Conservation (phyloP, 2,888 invertebrate genomes). For the Antheraea yamamai region DNA sequence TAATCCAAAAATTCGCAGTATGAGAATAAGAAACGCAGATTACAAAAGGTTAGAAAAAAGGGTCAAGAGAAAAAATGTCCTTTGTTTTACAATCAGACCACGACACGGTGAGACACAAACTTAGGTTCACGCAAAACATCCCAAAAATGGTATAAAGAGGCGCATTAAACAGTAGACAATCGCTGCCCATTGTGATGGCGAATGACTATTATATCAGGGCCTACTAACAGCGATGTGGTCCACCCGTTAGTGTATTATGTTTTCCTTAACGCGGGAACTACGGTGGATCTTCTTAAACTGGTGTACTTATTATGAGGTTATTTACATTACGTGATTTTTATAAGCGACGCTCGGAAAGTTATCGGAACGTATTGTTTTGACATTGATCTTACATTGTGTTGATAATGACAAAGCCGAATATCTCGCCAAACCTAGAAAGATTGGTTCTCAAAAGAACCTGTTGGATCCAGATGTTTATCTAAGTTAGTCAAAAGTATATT, state of each 20-base stretch:
- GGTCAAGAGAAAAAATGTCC: not conserved
- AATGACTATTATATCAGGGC: not conserved
- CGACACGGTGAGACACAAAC: slow-evolving; percentile 4
- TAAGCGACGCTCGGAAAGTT: not conserved
- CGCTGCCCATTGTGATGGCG: slow-evolving; percentile 22
- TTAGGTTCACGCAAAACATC: slow-evolving; percentile 22
- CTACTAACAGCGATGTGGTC: slow-evolving; percentile 1
- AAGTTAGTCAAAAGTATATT: too few relatives aligned
- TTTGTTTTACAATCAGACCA: slow-evolving; percentile 1
- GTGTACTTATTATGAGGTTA: not conserved
- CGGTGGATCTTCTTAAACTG: slow-evolving; percentile 12
- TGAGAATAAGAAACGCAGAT: not conserved
- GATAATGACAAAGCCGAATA: not conserved
- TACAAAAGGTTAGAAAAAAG: not conserved
- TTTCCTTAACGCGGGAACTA: slow-evolving; percentile 17
- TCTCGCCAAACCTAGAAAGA: not conserved
- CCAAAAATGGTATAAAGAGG: slow-evolving; percentile 24
- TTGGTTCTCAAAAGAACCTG: too few relatives aligned
- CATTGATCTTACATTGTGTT: not conserved
- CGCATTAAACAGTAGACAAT: slow-evolving; percentile 23
- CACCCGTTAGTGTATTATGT: slow-evolving; percentile 16
- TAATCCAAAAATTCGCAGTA: not conserved
- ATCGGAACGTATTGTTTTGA: not conserved
- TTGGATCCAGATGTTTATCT: too few relatives aligned
- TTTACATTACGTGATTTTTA: slow-evolving; percentile 16